phyloP scores from a whole-genome alignment of 2,888 invertebrate species.

The Habrosyne pyritoides region DNA sequence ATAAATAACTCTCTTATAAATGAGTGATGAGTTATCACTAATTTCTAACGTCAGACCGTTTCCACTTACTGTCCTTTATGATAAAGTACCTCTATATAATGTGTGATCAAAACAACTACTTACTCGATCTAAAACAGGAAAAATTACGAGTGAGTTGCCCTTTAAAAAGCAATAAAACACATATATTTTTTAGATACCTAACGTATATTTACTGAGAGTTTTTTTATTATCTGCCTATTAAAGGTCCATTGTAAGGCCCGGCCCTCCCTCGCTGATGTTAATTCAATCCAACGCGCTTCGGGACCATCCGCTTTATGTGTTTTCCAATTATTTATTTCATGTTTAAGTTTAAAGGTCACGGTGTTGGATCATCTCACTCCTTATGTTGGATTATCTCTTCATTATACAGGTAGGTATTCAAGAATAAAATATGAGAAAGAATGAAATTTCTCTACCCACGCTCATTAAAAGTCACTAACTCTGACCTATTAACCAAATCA shows the following conservation, averaged over 20 bases:
- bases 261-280: background rate
- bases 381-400: background rate
- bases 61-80: too few relatives aligned
- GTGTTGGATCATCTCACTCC: background rate
- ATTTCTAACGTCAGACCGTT: too few relatives aligned
- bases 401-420: background rate
- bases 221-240: slow-evolving; percentile 1
- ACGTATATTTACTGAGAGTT: background rate
- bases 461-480: too few relatives aligned
- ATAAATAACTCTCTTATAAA: too few relatives aligned
- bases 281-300: background rate
- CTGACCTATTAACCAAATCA: too few relatives aligned
- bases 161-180: slow-evolving; percentile 3
- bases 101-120: background rate
- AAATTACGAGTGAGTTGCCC: background rate
- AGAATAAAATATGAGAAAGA: background rate
- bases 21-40: too few relatives aligned
- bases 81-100: background rate
- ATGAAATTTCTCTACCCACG: too few relatives aligned
- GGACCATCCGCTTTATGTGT: slow-evolving; percentile 4
- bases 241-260: background rate
- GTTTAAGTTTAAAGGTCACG: slow-evolving; percentile 4
- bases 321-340: background rate
- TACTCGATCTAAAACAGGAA: background rate
- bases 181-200: background rate